A percentile compares a stretch with the other conserved stretches of the same genome.
Conservation (phyloP, 1,140 invertebrate genomes). For the Caenorhabditis latens region DNA sequence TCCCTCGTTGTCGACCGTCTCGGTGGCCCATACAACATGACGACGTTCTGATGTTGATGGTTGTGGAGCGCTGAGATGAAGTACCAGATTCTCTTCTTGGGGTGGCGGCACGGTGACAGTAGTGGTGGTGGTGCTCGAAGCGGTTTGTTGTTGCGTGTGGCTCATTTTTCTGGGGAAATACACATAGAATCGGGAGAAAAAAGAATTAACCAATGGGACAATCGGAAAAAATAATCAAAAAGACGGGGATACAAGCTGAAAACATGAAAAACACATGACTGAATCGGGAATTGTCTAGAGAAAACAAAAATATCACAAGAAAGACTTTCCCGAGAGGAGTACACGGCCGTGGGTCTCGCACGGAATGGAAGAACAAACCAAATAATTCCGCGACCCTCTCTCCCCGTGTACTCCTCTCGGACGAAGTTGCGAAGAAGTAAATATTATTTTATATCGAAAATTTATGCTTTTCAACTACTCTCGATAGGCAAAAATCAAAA, state of each 20-base stretch:
- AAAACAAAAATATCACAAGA: neutral
- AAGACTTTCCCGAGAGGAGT: neutral
- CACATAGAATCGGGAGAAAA: neutral
- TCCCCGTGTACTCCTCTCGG: constrained; percentile 4
- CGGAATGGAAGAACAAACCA: neutral
- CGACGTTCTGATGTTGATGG: constrained; percentile 34
- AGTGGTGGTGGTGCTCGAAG: neutral
- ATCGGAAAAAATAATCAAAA: neutral
- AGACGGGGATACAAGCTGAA: neutral
- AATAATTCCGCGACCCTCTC: neutral
- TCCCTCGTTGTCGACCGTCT: constrained; percentile 64
- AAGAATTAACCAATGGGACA: neutral
- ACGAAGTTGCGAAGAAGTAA: neutral
- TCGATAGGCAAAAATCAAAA: neutral
- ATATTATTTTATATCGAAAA: neutral
- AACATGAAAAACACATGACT: neutral
- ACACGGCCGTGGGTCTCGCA: neutral
- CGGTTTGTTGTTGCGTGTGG: constrained; percentile 27
- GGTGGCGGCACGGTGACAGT: constrained; percentile 8
- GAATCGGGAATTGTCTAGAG: neutral
- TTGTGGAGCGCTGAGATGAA: constrained; percentile 10
- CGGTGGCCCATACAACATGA: constrained; percentile 51
- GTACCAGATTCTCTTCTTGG: constrained; percentile 12
- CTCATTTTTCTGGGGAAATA: constrained; percentile 13
- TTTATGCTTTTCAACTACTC: neutral